Base-by-base conservation (phyloP, 2,888 invertebrate genomes). In the Tanytarsus gracilentus region DNA sequence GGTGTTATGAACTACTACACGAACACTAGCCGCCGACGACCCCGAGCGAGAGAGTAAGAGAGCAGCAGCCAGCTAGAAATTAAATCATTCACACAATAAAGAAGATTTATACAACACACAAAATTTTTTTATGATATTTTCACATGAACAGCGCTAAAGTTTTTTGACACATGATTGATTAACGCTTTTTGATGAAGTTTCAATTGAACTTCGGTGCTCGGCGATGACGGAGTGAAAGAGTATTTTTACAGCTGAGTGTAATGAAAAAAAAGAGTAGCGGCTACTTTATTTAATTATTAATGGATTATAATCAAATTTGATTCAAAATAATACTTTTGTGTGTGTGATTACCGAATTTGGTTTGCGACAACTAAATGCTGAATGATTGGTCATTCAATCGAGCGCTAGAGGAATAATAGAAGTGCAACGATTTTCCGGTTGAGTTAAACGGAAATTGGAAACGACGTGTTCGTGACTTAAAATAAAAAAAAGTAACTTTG, bases 101-200 rank as follows among this genome's bases (percentile, higher is more conserved):
- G 33, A 53, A 36, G 33, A 23, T 4, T 52, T n/a, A n/a, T n/a
- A n/a, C n/a, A n/a, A n/a, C n/a, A n/a, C n/a, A n/a, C n/a, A n/a
- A n/a, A n/a, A 36, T 23, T 33, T 36, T 36, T 25, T 4, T 21
- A 8, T 18, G 33, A 53, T 36, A 36, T 36, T 52, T 33, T 52
- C 52, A 53, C 36, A 53, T 53, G 36, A 23, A 53, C 53, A n/a
- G 18, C 7, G n/a, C 26, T 52, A 52, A 2, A 53, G 33, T 53
- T 53, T 52, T 29, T 53, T 53, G 53, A 53, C 53, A 53, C 53
- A 53, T 53, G 53, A 53, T 53, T 53, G 53, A 53, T 53, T 53
- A 53, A 53, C 53, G 53, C 27, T 52, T 36, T 53, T 36, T 53
- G 53, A 53, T 53, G 53, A 23, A 53, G 53, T 36, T 53, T 53